A percentile compares a stretch with the other conserved stretches of the same genome.
These are phyloP conservation scores for Pasiphila rectangulata DNA, from an alignment of 2,888 invertebrate genomes.

Conservation along the genomic window DNA sequence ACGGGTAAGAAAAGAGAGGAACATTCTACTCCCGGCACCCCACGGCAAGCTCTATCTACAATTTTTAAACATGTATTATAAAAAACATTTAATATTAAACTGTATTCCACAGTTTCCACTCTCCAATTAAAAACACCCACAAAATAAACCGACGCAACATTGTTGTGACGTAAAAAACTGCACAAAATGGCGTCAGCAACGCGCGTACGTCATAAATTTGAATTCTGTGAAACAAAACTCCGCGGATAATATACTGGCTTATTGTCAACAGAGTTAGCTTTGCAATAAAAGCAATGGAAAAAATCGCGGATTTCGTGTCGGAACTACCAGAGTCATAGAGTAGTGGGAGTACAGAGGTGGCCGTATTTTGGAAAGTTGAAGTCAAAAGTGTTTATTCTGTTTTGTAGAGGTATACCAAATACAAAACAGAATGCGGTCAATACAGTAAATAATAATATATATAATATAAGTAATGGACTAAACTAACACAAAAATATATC, in stretches of 20 bases:
- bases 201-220: constrained; percentile 74
- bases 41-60: too few species aligned
- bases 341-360: not conserved
- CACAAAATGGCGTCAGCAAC: constrained; percentile 36
- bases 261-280: constrained; percentile 62
- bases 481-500: too few species aligned
- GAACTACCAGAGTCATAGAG: constrained; percentile 39
- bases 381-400: too few species aligned
- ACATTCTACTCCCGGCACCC: too few species aligned
- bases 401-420: too few species aligned
- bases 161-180: constrained; percentile 16
- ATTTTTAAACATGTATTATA: too few species aligned
- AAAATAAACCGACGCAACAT: constrained; percentile 10
- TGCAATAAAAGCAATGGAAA: constrained; percentile 57
- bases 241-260: constrained; percentile 68
- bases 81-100: too few species aligned
- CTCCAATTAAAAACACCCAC: not conserved
- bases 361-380: not conserved
- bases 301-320: constrained; percentile 63
- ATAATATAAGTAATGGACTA: too few species aligned
- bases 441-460: too few species aligned
- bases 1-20: too few species aligned
- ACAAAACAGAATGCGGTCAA: too few species aligned
- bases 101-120: too few species aligned
- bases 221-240: constrained; percentile 64